phyloP scores from a whole-genome alignment of 1,140 invertebrate species.

The Mya arenaria region DNA sequence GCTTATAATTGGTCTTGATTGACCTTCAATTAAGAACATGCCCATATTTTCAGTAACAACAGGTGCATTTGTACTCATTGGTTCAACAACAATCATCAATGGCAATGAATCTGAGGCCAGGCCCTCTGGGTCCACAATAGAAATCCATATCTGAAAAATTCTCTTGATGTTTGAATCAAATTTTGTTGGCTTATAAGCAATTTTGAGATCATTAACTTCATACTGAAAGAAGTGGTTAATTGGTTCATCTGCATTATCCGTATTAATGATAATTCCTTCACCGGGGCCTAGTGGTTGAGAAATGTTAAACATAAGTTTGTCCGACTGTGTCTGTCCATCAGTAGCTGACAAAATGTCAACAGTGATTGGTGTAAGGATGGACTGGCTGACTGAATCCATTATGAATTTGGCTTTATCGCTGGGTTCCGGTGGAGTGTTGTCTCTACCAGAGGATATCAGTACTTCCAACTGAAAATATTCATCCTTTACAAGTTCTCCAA shows the following conservation, averaged over 20 bases:
- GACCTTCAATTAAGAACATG: conserved; percentile 80
- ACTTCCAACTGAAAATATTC: conserved; percentile 81
- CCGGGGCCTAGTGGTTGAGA: conserved; percentile 75
- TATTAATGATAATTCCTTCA: conserved; percentile 81
- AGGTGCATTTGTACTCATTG: conserved; percentile 81
- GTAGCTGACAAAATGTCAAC: conserved; percentile 77
- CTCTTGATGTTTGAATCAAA: conserved; percentile 76
- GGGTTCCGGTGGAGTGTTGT: conserved; percentile 75
- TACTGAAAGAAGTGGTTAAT: conserved; percentile 81
- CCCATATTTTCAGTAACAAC: conserved; percentile 79
- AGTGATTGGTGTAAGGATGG: conserved; percentile 81
- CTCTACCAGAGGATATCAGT: conserved; percentile 74
- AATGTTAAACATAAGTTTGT: conserved; percentile 81
- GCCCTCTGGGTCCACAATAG: conserved; percentile 80
- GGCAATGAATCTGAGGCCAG: conserved; percentile 77
- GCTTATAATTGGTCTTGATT: conserved; percentile 75
- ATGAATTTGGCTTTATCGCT: conserved; percentile 73
- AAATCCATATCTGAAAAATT: conserved; percentile 74
- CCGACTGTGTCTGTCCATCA: conserved; percentile 78
- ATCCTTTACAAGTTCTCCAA: conserved; percentile 73
- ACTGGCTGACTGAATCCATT: conserved; percentile 80
- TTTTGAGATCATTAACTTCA: conserved; percentile 81
- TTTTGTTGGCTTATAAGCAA: conserved; percentile 82
- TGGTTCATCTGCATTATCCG: conserved; percentile 80
- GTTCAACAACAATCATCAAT: conserved; percentile 80